Evolutionary conservation across 2,888 invertebrate species (phyloP), one percentile per base, ranked within the genome.

Genomic region (Melanargia galathea): DNA sequence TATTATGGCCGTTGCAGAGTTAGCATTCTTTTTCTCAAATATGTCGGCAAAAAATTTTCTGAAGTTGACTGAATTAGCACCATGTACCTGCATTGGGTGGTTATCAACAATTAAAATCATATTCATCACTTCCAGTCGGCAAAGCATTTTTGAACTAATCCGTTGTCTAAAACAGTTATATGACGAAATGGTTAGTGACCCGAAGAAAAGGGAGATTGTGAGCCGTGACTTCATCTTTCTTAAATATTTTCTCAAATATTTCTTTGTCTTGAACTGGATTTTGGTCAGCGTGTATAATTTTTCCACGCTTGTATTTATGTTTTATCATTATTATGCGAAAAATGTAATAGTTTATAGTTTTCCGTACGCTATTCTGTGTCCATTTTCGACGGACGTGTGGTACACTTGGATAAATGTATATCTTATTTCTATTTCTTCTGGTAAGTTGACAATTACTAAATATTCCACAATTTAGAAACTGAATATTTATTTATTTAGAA

Each of bases 241-340:
- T 1, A 79, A 81, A 40, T 67, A 64, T 10, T 74, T 90, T 1
- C 77, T 79, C 0, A 86, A 83, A 63, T 84, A 82, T 65, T 87
- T 83, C 63, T 81, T 87, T 22, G 67, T 83, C 62, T 65, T 90
- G 2, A 89, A 89, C 66, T 66, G 69, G 0, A 64, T 82, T 16
- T 74, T 90, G 3, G 84, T 89, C 57, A 75, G 76, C 10, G 81
- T 89, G 5, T 90, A 89, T 63, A 87, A 83, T 66, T 89, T 89
- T 70, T 80, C 81, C 0, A 72, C 84, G 0, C 71, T 80, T 1
- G 33, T 83, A 26, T 63, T 86, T 0, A 86, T 88, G 24, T 40
- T 74, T 3, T 82, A 80, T 63, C 61, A 74, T 67, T 89, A 83
- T 67, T 45, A 78, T 0, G 70, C 61, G 5, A 77, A 71, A 16